Conservation (phyloP, 2,113 vertebrate species). For the Poeciliopsis turrubarensis region DNA sequence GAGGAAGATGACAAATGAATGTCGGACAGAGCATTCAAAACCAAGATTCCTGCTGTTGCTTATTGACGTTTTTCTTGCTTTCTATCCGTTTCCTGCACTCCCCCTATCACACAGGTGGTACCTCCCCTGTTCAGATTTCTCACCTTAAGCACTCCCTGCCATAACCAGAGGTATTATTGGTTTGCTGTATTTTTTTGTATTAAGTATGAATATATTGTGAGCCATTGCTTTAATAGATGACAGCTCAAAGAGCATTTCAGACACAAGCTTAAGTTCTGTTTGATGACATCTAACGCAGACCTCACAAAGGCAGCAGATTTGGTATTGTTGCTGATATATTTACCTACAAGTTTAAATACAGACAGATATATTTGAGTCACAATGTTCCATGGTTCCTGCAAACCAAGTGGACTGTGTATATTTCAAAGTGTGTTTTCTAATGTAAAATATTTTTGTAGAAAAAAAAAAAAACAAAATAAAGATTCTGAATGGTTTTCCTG, state of each 20-base stretch:
- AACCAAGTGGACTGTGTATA: conserved; percentile 67
- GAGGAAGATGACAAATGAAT: conserved; percentile 12
- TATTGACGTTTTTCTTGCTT: conserved; percentile 3
- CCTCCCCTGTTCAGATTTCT: conserved; percentile 20
- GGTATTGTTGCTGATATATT: conserved; percentile 68
- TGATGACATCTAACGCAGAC: conserved; percentile 33
- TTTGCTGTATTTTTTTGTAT: conserved; percentile 67
- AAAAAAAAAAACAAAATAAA: conserved; percentile 58
- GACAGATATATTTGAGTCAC: conserved; percentile 76
- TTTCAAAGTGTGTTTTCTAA: conserved; percentile 81
- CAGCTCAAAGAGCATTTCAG: conserved; percentile 1
- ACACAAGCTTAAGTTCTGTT: conserved; percentile 6
- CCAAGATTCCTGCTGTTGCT: conserved; percentile 4
- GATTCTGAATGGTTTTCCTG: conserved; percentile 37
- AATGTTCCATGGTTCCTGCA: conserved; percentile 62
- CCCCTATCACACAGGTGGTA: not conserved
- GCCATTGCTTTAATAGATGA: conserved; percentile 41
- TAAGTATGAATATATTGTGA: conserved; percentile 54
- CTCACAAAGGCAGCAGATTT: conserved; percentile 53
- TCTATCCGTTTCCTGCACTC: conserved; percentile 19
- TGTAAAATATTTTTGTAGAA: conserved; percentile 84
- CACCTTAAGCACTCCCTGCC: conserved; percentile 31
- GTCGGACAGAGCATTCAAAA: conserved; percentile 6
- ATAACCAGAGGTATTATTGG: conserved; percentile 25
- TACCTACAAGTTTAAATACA: conserved; percentile 73